phyloP scores from a whole-genome alignment of 2,888 invertebrate genomes.

The Machimus rusticus region DNA sequence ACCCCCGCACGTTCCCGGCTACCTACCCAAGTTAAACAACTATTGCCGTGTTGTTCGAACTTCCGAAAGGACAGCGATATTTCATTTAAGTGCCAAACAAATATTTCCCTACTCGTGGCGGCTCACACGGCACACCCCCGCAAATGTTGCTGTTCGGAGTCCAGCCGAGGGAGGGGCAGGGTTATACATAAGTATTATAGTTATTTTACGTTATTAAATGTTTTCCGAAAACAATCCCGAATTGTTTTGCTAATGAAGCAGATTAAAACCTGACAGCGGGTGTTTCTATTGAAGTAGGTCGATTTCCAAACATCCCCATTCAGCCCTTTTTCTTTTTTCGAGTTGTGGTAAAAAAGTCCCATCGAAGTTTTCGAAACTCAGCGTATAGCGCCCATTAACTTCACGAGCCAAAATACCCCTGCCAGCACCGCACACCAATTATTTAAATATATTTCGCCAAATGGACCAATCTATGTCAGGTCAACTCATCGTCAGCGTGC shows the following conservation, averaged over 20 bases:
- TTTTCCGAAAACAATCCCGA: neutral
- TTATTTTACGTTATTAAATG: neutral
- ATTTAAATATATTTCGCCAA: neutral
- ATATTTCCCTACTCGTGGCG: neutral
- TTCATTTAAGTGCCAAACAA: neutral
- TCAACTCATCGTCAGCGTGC: neutral
- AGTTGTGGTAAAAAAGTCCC: neutral
- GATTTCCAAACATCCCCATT: neutral
- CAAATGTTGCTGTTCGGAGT: neutral
- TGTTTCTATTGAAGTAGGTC: neutral
- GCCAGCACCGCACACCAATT: neutral
- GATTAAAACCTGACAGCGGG: neutral
- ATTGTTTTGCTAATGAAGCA: neutral
- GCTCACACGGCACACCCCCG: neutral
- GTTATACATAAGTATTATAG: neutral
- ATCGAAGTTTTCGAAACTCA: neutral
- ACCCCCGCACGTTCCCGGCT: neutral
- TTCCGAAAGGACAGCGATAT: neutral
- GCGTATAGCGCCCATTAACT: neutral
- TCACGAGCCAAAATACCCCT: neutral
- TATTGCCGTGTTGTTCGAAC: neutral
- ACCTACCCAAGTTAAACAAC: neutral
- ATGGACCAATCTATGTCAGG: neutral
- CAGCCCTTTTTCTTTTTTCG: neutral
- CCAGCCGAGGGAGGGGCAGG: neutral